These are phyloP conservation scores for Pyrocoelia pectoralis DNA, from an alignment of 2,888 invertebrate species.

Conservation along the genomic window DNA sequence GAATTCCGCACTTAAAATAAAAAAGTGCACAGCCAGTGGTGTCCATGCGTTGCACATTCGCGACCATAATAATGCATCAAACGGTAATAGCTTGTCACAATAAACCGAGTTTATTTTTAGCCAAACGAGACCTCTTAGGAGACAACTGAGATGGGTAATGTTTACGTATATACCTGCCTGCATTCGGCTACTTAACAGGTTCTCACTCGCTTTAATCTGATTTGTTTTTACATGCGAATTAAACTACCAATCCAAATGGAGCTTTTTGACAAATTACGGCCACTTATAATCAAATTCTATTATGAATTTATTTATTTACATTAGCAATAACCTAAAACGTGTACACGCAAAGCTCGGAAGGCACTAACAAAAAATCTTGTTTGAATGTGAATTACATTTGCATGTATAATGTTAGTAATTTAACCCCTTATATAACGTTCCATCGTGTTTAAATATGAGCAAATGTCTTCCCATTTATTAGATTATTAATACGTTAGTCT, in stretches of 20 bases:
- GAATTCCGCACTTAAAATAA: conserved; percentile 39
- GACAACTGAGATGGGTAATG: conserved; percentile 21
- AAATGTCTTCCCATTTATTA: conserved; percentile 1
- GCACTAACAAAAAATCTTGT: not conserved
- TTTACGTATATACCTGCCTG: conserved; percentile 13
- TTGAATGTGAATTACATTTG: not conserved
- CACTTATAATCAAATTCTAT: not conserved
- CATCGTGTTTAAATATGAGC: not conserved
- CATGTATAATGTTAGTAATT: not conserved
- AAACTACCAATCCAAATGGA: conserved; percentile 48
- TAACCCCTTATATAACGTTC: conserved; percentile 1
- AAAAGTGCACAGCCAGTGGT: conserved; percentile 37
- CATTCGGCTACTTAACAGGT: conserved; percentile 46
- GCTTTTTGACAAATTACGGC: not conserved
- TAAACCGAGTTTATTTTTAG: conserved; percentile 26
- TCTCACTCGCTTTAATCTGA: conserved; percentile 49
- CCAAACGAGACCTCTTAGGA: conserved; percentile 12
- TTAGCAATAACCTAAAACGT: not conserved
- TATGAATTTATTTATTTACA: not conserved
- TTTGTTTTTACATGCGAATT: conserved; percentile 49
- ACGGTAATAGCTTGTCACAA: conserved; percentile 31
- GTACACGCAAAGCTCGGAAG: not conserved
- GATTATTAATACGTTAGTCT: not conserved
- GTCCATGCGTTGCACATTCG: conserved; percentile 41
- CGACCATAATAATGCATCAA: conserved; percentile 35